These are phyloP conservation scores for Dunckerocampus dactyliophorus DNA, from an alignment of 2,113 vertebrate genomes.

Conservation along the genomic window DNA sequence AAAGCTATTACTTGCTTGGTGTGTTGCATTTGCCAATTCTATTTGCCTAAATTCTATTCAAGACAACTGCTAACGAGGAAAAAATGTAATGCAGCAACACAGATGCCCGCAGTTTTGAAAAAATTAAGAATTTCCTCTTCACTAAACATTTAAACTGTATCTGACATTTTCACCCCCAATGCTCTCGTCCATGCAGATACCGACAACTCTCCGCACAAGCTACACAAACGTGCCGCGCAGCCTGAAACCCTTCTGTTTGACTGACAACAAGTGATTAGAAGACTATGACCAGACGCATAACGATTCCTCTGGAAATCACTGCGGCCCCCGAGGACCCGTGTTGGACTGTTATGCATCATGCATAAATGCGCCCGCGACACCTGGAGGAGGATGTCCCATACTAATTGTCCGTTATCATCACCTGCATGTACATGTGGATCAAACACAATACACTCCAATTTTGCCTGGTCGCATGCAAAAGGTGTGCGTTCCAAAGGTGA, in stretches of 20 bases:
- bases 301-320: constrained; percentile 23
- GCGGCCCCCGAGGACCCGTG: constrained; percentile 4
- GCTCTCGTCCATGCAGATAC: constrained; percentile 9
- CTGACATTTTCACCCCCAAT: constrained; percentile 33
- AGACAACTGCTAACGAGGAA: constrained; percentile 39
- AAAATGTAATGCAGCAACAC: constrained; percentile 45
- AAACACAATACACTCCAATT: not conserved
- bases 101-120: constrained; percentile 32
- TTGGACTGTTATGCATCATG: constrained; percentile 14
- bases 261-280: constrained; percentile 35
- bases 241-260: constrained; percentile 23
- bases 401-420: not conserved
- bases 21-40: too few species aligned
- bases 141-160: constrained; percentile 30
- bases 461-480: not conserved
- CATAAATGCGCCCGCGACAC: constrained; percentile 10
- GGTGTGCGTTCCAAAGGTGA: too few species aligned
- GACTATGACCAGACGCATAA: constrained; percentile 34
- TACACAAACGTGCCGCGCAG: constrained; percentile 17
- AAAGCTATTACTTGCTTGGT: constrained; percentile 27
- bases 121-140: constrained; percentile 38
- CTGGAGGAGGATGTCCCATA: not conserved
- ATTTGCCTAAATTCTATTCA: constrained; percentile 45
- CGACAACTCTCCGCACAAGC: constrained; percentile 25
- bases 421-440: not conserved